Conservation (phyloP, 1,140 invertebrate species). For the Spodoptera frugiperda region DNA sequence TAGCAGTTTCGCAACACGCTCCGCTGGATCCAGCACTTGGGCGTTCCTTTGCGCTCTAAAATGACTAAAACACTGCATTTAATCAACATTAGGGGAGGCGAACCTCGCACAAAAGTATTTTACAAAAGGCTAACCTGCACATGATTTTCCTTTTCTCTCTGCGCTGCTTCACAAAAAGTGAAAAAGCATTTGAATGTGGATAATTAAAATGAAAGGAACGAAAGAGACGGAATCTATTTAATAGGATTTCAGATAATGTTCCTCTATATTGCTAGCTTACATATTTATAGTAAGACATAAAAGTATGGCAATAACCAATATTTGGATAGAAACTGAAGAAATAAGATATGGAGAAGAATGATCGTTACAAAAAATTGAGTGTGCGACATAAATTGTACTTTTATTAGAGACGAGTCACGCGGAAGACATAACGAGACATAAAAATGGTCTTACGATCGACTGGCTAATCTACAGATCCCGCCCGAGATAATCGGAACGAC, state of each 20-base stretch:
- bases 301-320: neutral
- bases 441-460: conserved; percentile 46
- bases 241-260: too few species aligned
- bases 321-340: neutral
- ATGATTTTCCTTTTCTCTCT: conserved; percentile 33
- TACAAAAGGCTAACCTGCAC: conserved; percentile 26
- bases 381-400: conserved; percentile 42
- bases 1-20: conserved; percentile 52
- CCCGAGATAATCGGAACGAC: conserved; percentile 40
- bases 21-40: conserved; percentile 23
- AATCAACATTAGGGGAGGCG: conserved; percentile 37
- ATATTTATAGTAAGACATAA: neutral
- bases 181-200: neutral
- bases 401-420: conserved; percentile 35
- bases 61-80: conserved; percentile 41
- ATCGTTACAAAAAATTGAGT: conserved; percentile 34
- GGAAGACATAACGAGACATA: conserved; percentile 45
- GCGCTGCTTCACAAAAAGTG: neutral
- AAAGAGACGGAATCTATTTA: too few species aligned
- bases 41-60: conserved; percentile 31
- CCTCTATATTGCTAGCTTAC: neutral
- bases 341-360: conserved; percentile 11
- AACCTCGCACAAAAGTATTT: conserved; percentile 6
- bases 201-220: conserved; percentile 30
- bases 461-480: conserved; percentile 47